Evolutionary conservation across 2,113 vertebrate species (phyloP).

Genomic region (Corythornis vintsioides): DNA sequence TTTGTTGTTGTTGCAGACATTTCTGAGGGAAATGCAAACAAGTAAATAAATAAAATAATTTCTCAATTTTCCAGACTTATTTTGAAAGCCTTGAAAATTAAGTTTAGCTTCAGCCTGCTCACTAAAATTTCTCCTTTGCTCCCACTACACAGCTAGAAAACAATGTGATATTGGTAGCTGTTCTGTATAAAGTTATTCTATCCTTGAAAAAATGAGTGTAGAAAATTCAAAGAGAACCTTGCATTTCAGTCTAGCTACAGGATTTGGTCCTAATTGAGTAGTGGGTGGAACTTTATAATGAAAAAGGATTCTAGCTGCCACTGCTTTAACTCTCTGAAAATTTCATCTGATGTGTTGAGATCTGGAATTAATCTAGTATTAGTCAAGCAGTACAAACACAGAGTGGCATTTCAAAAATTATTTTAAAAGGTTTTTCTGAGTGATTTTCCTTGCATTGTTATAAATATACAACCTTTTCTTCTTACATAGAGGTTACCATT

Average conservation of each 20-base stretch:
- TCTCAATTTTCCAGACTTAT: not conserved
- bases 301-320: not conserved
- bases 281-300: not conserved
- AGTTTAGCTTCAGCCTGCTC: not conserved
- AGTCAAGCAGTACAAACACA: not conserved
- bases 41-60: not conserved
- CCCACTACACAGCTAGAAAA: not conserved
- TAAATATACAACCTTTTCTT: not conserved
- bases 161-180: not conserved
- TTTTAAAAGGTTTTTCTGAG: not conserved
- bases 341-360: not conserved
- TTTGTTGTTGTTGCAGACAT: not conserved
- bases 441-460: not conserved
- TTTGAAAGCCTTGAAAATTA: slow-evolving; percentile 26
- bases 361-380: not conserved
- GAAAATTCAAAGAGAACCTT: slow-evolving; percentile 40
- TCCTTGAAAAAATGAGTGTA: not conserved
- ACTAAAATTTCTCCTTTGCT: not conserved
- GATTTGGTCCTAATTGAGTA: slow-evolving; percentile 4
- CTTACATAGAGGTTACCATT: not conserved
- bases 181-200: not conserved
- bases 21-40: slow-evolving; percentile 16
- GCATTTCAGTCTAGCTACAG: not conserved
- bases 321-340: not conserved
- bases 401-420: not conserved